Evolutionary conservation across 2,888 invertebrate genomes (phyloP).

Genomic region (Iphiclides podalirius): DNA sequence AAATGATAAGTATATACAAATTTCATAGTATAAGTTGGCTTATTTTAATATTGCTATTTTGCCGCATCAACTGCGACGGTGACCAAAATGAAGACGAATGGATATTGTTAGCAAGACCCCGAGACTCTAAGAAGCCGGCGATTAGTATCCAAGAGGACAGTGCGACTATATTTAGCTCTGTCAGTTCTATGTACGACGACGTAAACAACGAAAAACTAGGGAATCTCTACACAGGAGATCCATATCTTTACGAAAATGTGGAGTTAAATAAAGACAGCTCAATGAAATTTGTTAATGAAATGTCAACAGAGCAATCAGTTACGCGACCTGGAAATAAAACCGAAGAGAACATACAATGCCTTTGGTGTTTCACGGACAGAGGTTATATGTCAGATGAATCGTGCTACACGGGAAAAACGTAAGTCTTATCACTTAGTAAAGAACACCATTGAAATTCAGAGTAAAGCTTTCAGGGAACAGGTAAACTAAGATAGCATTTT

Average conservation of each 20-base stretch:
- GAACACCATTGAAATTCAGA: too few species aligned
- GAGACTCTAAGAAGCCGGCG: neutral
- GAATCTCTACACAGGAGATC: conserved; percentile 12
- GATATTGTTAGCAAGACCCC: conserved; percentile 15
- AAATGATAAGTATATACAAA: conserved; percentile 18
- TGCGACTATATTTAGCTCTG: neutral
- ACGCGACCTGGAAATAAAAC: conserved; percentile 13
- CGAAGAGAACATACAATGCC: conserved; percentile 36
- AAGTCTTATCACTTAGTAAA: conserved; percentile 32
- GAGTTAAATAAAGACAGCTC: neutral
- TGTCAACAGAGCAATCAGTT: conserved; percentile 12
- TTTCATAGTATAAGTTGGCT: conserved; percentile 10
- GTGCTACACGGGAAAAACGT: conserved; percentile 47
- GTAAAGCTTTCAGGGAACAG: too few species aligned
- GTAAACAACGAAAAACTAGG: conserved; percentile 10
- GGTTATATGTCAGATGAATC: conserved; percentile 31
- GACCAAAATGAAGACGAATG: conserved; percentile 9
- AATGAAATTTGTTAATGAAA: neutral
- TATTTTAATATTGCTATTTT: conserved; percentile 18
- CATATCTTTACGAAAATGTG: conserved; percentile 14
- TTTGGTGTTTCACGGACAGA: conserved; percentile 41
- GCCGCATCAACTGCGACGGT: neutral
- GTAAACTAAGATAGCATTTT: too few species aligned
- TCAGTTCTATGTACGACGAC: conserved; percentile 9
- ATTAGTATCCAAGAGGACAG: too few species aligned